Evolutionary conservation across 2,797 vertebrate genomes (phyloP).

Genomic region (Pseudopleuronectes americanus): DNA sequence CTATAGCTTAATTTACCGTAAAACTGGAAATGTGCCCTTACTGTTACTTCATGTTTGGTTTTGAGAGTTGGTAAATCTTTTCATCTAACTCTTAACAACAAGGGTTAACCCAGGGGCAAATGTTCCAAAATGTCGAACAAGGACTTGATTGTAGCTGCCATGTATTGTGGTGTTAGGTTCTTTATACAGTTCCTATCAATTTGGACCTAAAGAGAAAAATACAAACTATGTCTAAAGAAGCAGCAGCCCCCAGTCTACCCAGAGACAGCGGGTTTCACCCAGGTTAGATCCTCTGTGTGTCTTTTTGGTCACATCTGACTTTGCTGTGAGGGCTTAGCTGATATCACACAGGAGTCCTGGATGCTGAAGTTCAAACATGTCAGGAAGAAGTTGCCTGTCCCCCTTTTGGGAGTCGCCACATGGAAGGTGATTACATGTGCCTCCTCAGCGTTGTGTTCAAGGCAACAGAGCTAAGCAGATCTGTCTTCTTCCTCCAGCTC

Average conservation of each 20-base stretch:
- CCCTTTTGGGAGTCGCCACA: slow-evolving; percentile 1
- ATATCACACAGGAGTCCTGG: slow-evolving; percentile 5
- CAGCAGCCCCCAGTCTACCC: neutral
- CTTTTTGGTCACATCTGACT: neutral
- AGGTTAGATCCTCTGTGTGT: neutral
- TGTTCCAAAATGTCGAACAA: too few relatives aligned
- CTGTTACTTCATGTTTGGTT: too few relatives aligned
- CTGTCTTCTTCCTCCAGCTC: slow-evolving; percentile 85
- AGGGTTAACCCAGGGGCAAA: too few relatives aligned
- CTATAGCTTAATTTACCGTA: too few relatives aligned
- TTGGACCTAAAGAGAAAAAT: neutral
- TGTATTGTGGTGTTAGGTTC: neutral
- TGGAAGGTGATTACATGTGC: slow-evolving; percentile 24
- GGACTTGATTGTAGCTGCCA: too few relatives aligned
- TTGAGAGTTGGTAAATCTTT: too few relatives aligned
- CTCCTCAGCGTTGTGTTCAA: slow-evolving; percentile 27
- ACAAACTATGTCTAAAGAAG: neutral
- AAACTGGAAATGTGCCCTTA: too few relatives aligned
- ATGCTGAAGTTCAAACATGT: slow-evolving; percentile 18
- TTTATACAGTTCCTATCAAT: neutral
- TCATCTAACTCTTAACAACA: too few relatives aligned
- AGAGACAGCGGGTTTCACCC: neutral
- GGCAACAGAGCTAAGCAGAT: slow-evolving; percentile 57
- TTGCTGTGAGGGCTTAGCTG: neutral
- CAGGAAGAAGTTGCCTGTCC: slow-evolving; percentile 4